A percentile compares a stretch with the other conserved stretches of the same genome.
phyloP scores from a whole-genome alignment of 1,140 invertebrate species.

The Tetragonula clypearis region DNA sequence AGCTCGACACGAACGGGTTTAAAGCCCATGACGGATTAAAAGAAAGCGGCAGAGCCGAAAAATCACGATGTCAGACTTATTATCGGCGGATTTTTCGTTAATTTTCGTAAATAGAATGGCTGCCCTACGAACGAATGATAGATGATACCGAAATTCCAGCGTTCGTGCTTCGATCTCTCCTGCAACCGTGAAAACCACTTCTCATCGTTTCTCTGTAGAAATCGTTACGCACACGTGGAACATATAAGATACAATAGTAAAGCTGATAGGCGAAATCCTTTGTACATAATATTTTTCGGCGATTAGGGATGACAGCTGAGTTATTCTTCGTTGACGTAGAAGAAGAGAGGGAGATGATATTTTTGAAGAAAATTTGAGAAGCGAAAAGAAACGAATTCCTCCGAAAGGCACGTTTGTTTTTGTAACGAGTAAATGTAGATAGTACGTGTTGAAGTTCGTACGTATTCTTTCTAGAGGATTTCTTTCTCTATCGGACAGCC shows the following conservation, averaged over 20 bases:
- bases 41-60: conserved; percentile 66
- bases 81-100: conserved; percentile 45
- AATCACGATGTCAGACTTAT: conserved; percentile 72
- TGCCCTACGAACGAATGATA: not conserved
- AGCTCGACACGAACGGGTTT: conserved; percentile 69
- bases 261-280: not conserved
- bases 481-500: not conserved
- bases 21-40: conserved; percentile 76
- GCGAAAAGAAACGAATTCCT: not conserved
- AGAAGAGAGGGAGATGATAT: not conserved
- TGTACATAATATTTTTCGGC: conserved; percentile 11
- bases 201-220: not conserved
- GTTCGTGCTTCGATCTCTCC: not conserved
- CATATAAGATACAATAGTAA: not conserved
- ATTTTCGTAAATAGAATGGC: conserved; percentile 17
- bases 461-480: not conserved
- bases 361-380: not conserved
- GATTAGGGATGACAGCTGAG: not conserved
- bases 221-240: no score
- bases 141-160: not conserved
- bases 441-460: not conserved
- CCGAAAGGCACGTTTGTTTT: not conserved
- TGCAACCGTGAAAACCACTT: not conserved
- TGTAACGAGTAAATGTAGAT: conserved; percentile 4
- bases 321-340: not conserved